These are phyloP conservation scores for Megaceryle alcyon DNA, from an alignment of 2,797 vertebrate genomes.

Conservation along the genomic window DNA sequence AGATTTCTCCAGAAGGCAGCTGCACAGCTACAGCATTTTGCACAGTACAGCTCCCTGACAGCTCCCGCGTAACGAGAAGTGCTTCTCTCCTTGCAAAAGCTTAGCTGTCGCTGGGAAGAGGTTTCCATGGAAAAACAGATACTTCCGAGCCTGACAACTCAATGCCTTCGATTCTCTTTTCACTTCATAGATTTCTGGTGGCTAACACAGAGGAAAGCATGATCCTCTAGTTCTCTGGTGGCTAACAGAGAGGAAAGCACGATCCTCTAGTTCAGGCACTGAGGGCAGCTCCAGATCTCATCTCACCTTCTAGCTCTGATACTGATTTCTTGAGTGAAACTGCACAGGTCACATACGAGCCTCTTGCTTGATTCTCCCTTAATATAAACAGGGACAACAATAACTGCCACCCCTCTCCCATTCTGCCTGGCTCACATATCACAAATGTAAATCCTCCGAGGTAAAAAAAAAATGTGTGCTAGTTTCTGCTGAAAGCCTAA, in stretches of 20 bases:
- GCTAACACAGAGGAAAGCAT: not conserved
- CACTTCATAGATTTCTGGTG: slow-evolving; percentile 1
- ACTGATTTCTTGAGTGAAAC: not conserved
- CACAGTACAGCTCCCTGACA: not conserved
- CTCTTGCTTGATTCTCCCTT: not conserved
- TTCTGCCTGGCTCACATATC: not conserved
- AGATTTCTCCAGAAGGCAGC: slow-evolving; percentile 1
- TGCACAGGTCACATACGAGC: not conserved
- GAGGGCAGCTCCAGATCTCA: not conserved
- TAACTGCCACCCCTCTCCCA: not conserved
- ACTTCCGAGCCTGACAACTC: slow-evolving; percentile 1
- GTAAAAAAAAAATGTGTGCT: not conserved
- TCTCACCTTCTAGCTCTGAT: not conserved
- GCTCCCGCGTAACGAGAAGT: not conserved
- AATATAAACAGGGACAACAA: not conserved
- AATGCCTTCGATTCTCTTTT: not conserved
- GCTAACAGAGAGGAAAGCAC: not conserved
- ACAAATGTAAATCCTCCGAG: not conserved
- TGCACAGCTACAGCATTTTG: not conserved
- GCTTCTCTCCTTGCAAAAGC: not conserved
- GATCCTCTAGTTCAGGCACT: not conserved
- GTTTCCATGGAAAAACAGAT: slow-evolving; percentile 46
- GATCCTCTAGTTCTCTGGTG: not conserved
- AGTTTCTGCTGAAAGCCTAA: not conserved
- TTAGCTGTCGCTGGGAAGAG: not conserved